These are phyloP conservation scores for Mormyrus lacerda DNA, from an alignment of 2,113 vertebrate genomes.

Conservation along the genomic window DNA sequence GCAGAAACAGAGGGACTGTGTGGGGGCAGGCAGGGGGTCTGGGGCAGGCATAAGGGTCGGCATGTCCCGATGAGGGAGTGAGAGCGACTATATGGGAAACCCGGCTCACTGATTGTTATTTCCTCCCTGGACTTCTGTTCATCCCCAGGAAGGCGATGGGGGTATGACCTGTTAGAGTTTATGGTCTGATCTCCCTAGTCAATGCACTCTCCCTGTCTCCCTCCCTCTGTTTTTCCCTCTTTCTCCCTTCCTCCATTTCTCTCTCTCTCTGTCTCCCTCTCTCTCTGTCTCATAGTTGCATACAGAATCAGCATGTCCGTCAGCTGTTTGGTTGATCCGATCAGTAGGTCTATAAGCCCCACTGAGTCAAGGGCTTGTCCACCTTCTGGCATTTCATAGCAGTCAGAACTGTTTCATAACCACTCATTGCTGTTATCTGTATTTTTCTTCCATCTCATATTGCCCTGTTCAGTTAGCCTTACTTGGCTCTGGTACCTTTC, in stretches of 20 bases:
- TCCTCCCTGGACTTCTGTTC: slow-evolving; percentile 65
- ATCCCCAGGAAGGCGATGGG: slow-evolving; percentile 18
- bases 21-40: not conserved
- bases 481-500: not conserved
- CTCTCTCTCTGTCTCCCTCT: not conserved
- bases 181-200: slow-evolving; percentile 7
- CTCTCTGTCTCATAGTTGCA: not conserved
- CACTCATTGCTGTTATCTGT: not conserved
- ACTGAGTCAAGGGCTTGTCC: not conserved
- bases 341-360: not conserved
- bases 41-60: too few relatives aligned
- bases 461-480: not conserved
- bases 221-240: not conserved
- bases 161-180: slow-evolving; percentile 29
- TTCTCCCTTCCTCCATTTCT: not conserved
- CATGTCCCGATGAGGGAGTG: not conserved
- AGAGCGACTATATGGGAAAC: slow-evolving; percentile 54
- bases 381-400: not conserved
- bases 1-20: not conserved
- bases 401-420: not conserved
- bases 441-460: not conserved
- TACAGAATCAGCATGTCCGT: not conserved
- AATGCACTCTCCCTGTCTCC: not conserved
- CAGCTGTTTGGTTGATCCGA: not conserved
- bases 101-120: slow-evolving; percentile 56